phyloP scores from a whole-genome alignment of 2,888 invertebrate genomes.

The Eristalis arbustorum region DNA sequence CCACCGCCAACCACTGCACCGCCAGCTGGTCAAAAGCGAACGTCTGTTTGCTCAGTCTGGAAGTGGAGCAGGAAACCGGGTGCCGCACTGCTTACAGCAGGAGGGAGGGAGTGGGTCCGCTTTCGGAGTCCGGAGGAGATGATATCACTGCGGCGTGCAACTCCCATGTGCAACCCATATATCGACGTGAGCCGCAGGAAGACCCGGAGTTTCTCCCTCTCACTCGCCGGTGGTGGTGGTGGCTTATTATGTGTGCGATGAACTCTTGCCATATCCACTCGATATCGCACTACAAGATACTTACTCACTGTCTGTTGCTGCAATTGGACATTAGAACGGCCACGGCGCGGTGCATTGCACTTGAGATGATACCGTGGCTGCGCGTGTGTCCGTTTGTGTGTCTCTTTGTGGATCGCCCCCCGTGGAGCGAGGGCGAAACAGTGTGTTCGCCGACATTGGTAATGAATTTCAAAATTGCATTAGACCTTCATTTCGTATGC shows the following conservation, averaged over 20 bases:
- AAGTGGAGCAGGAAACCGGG: constrained; percentile 46
- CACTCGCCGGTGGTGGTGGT: constrained; percentile 14
- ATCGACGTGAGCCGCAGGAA: neutral
- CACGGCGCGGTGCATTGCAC: constrained; percentile 62
- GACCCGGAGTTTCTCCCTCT: neutral
- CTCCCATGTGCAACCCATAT: constrained; percentile 29
- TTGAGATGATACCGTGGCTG: neutral
- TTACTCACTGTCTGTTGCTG: constrained; percentile 52
- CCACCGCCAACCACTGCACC: neutral
- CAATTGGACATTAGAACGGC: constrained; percentile 67
- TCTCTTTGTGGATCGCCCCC: neutral
- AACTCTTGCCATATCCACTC: constrained; percentile 57
- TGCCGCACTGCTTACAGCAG: constrained; percentile 9
- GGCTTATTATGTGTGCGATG: constrained; percentile 70
- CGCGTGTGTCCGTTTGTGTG: neutral
- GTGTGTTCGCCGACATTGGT: constrained; percentile 55
- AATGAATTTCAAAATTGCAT: constrained; percentile 68
- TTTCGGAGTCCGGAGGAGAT: constrained; percentile 14
- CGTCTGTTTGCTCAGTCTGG: neutral
- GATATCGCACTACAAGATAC: constrained; percentile 52
- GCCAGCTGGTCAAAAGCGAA: neutral
- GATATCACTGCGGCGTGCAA: constrained; percentile 35
- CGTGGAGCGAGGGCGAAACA: constrained; percentile 20
- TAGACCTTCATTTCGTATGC: constrained; percentile 69
- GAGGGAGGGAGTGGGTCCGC: neutral